Conservation (phyloP, 2,888 invertebrate genomes). For the Harmothoe impar region DNA sequence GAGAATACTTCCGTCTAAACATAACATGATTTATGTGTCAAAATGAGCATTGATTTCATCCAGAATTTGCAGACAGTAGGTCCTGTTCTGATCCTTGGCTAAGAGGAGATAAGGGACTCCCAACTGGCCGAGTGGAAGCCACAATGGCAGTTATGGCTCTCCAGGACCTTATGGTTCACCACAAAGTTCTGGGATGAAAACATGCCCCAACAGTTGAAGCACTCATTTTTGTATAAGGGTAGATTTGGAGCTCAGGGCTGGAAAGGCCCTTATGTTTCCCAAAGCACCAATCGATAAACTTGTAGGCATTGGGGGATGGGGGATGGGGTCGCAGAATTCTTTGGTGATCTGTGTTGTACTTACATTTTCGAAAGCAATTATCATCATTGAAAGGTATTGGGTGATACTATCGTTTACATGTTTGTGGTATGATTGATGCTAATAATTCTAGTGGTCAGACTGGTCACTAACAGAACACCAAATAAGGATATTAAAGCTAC, state of each 20-base stretch:
- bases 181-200: constrained; percentile 96
- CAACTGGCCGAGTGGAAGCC: constrained; percentile 98
- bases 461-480: too few relatives aligned
- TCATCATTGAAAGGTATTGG: too few relatives aligned
- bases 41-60: constrained; percentile 90
- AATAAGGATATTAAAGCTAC: too few relatives aligned
- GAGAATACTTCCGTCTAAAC: too few relatives aligned
- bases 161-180: constrained; percentile 89
- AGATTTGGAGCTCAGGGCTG: constrained; percentile 91
- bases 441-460: too few relatives aligned
- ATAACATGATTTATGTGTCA: too few relatives aligned
- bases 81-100: constrained; percentile 91
- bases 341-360: constrained; percentile 86
- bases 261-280: constrained; percentile 96
- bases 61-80: constrained; percentile 89
- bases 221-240: constrained; percentile 91
- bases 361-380: too few relatives aligned
- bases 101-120: constrained; percentile 95
- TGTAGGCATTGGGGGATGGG: constrained; percentile 78
- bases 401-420: too few relatives aligned
- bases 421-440: too few relatives aligned
- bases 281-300: constrained; percentile 97
- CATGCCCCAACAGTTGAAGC: constrained; percentile 92
- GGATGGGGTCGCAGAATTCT: constrained; percentile 83
- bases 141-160: constrained; percentile 98